Conservation (phyloP, 2,888 invertebrate species). For the Volucella inanis region DNA sequence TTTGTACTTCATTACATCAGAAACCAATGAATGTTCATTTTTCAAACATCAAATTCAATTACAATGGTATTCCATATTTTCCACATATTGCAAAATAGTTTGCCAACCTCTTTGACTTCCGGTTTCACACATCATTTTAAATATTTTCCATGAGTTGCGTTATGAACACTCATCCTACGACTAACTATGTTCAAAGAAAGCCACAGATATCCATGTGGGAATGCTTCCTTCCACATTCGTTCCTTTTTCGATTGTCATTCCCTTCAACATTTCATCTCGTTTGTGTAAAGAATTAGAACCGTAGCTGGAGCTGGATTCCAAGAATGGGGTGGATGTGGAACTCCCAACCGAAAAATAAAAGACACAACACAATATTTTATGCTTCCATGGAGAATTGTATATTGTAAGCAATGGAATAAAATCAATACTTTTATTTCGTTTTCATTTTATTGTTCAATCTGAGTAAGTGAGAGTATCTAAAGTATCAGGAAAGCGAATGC, state of each 20-base stretch:
- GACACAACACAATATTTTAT: slow-evolving; percentile 58
- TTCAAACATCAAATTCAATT: not conserved
- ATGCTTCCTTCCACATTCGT: slow-evolving; percentile 33
- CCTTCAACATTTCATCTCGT: not conserved
- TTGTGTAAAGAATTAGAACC: not conserved
- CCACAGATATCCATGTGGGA: slow-evolving; percentile 13
- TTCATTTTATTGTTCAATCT: slow-evolving; percentile 61
- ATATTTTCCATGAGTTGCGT: slow-evolving; percentile 14
- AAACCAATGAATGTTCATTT: slow-evolving; percentile 4
- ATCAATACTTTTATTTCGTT: slow-evolving; percentile 70
- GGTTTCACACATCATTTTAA: slow-evolving; percentile 40
- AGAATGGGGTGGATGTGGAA: too few species aligned
- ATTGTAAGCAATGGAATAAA: slow-evolving; percentile 57
- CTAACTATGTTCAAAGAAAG: not conserved
- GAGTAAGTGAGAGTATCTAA: not conserved
- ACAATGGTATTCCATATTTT: slow-evolving; percentile 29
- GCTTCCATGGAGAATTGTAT: slow-evolving; percentile 63
- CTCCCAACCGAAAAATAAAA: not conserved
- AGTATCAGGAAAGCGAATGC: slow-evolving; percentile 25
- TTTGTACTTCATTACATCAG: too few species aligned
- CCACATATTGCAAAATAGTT: slow-evolving; percentile 32
- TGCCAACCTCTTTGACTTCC: not conserved
- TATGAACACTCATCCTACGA: slow-evolving; percentile 9
- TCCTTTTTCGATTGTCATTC: slow-evolving; percentile 8
- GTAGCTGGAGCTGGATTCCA: too few species aligned